phyloP scores from a whole-genome alignment of 1,140 invertebrate species.

The Drosophila littoralis region DNA sequence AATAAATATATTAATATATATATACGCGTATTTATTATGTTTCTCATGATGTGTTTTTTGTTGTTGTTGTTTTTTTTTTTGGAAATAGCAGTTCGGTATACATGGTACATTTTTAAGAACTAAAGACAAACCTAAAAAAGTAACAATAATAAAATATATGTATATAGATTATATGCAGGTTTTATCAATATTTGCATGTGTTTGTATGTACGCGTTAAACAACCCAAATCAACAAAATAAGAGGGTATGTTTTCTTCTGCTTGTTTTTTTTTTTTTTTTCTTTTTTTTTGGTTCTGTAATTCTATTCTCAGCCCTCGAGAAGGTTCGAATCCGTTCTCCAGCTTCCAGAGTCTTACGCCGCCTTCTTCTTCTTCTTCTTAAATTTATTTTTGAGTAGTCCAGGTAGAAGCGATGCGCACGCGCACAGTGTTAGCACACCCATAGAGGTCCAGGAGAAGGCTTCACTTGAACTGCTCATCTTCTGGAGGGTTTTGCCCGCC shows the following conservation, averaged over 20 bases:
- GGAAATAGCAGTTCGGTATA: slow-evolving; percentile 61
- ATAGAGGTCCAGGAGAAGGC: slow-evolving; percentile 96
- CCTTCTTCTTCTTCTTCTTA: slow-evolving; percentile 90
- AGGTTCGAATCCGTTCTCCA: not conserved
- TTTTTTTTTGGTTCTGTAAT: slow-evolving; percentile 21
- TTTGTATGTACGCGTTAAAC: slow-evolving; percentile 15
- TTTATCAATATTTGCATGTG: slow-evolving; percentile 7
- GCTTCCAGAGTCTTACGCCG: slow-evolving; percentile 43
- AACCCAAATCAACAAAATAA: slow-evolving; percentile 11
- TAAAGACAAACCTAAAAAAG: slow-evolving; percentile 37
- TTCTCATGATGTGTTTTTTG: slow-evolving; percentile 36
- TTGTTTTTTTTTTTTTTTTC: not conserved
- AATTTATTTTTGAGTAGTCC: slow-evolving; percentile 95
- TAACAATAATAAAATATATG: slow-evolving; percentile 34
- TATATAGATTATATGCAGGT: slow-evolving; percentile 20
- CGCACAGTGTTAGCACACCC: slow-evolving; percentile 90
- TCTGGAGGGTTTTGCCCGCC: slow-evolving; percentile 97
- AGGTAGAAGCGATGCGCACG: slow-evolving; percentile 94
- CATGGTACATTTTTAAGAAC: slow-evolving; percentile 11
- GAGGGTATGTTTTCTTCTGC: not conserved
- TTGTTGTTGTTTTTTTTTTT: slow-evolving; percentile 54
- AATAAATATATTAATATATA: not conserved
- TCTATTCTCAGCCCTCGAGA: slow-evolving; percentile 10
- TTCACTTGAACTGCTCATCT: slow-evolving; percentile 95
- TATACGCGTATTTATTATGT: slow-evolving; percentile 27